Evolutionary conservation across 2,888 invertebrate species (phyloP), one percentile per base, ranked within the genome.

Genomic region (Cepaea hortensis): DNA sequence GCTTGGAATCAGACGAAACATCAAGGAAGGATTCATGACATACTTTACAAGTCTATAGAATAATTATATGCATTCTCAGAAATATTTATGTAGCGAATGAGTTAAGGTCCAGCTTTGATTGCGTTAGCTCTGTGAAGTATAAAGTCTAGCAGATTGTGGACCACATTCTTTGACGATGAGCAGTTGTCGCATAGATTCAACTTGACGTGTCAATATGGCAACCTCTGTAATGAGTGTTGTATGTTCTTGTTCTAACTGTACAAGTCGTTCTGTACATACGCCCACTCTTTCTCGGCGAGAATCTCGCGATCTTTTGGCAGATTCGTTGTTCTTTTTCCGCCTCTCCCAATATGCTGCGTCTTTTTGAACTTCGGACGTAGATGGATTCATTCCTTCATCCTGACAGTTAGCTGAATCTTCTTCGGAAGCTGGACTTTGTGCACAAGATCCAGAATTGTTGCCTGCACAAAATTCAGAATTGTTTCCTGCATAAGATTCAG

Each of bases 311-410:
- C 92, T 85, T 87, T 92, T 93, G 11, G 93, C 93, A 72, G 93
- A 92, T 83, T 93, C 93, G 90, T 93, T 93, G 88, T 93, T 93
- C 89, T 93, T 93, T 76, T 91, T 81, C 65, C 93, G 88, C 76
- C 92, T 83, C 86, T 93, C 92, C 92, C 91, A 93, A 81, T 93
- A 93, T 11, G 91, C 90, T 55, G 89, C 90, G 86, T 93, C 93
- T 87, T 93, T 93, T 81, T 88, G 91, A 50, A 91, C 91, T 61
- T 91, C 92, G 5, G 80, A 61, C 2, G 46, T 91, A 55, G 61
- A 75, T 62, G 23, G 65, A 15, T 61, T 50, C 7, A 2, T 65
- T 75, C 77, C 70, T 50, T 77, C 76, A 3, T 55, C 77, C 23
- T 77, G 70, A 75, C 77, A 82, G 0, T 35, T 61, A 18, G 18